Evolutionary conservation across 2,113 vertebrate genomes (phyloP), one percentile per base, ranked within the genome.

Genomic region (Choloepus hoffmanni): DNA sequence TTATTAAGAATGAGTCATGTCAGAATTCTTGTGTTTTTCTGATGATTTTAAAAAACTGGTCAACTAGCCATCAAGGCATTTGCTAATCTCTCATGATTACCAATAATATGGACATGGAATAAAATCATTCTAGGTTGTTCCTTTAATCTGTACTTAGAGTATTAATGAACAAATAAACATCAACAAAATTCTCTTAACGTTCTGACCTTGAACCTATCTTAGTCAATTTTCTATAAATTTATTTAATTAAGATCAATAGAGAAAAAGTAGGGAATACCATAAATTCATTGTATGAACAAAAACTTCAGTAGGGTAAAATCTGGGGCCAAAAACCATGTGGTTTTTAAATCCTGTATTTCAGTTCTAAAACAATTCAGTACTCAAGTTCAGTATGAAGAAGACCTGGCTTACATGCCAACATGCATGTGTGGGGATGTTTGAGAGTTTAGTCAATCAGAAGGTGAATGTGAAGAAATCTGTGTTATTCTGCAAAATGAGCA

Each of bases 291-390:
- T 70, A 7, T 83, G 43, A 94, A 72, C 63, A 91, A 85, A 86
- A 92, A 85, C 36, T 91, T 60, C 53, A 85, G 91, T 5, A 50
- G 28, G 6, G 26, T 19, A 53, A 21, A 72, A 84, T 48, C n/a
- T 58, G 24, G 70, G 79, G 45, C 24, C 15, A 13, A 60, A 95
- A 63, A 15, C 33, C 30, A 60, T 24, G 24, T 67, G 36, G 36
- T 76, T 76, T 94, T 77, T 19, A 74, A 50, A 55, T 91, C 72
- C 30, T 21, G 8, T n/a, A 87, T 43, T 78, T 86, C 76, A 68
- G 60, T 93, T 96, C 53, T 93, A 78, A 92, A 92, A 87, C 28
- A 94, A 86, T 16, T 62, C 16, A 76, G 19, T 36, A 86, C 30
- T 94, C 28, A 86, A 74, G 7, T 63, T 23, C 7, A 72, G 23